These are phyloP conservation scores for Akabosia matsudoensis DNA, from an alignment of 1,140 invertebrate genomes.

Conservation along the genomic window DNA sequence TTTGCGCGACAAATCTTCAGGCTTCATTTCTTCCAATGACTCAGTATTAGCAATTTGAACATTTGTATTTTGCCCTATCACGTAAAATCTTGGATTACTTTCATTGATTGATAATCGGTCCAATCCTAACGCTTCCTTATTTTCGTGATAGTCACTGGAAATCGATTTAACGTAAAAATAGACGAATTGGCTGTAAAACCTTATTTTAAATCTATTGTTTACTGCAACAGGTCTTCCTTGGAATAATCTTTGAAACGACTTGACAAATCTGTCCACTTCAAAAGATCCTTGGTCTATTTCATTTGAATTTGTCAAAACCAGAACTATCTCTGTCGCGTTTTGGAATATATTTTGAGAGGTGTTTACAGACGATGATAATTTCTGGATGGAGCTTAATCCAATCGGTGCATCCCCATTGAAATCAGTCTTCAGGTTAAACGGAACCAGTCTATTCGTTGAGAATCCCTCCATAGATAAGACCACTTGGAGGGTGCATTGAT, in stretches of 20 bases:
- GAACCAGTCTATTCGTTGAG: not conserved
- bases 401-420: not conserved
- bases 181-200: slow-evolving; percentile 32
- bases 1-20: not conserved
- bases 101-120: not conserved
- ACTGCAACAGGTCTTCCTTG: slow-evolving; percentile 6
- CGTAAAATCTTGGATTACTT: too few species aligned
- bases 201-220: slow-evolving; percentile 33
- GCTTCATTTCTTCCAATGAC: not conserved
- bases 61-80: too few species aligned
- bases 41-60: too few species aligned
- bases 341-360: not conserved
- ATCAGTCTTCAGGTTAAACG: not conserved
- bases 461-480: not conserved
- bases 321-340: not conserved
- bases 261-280: slow-evolving; percentile 21
- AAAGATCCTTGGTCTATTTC: slow-evolving; percentile 1
- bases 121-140: not conserved
- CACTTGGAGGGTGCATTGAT: not conserved
- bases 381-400: not conserved
- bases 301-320: slow-evolving; percentile 18
- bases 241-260: slow-evolving; percentile 11
- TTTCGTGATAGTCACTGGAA: not conserved
- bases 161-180: not conserved
- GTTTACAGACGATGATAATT: not conserved